Evolutionary conservation across 2,113 vertebrate species (phyloP).

Genomic region (Tragulus kanchil): DNA sequence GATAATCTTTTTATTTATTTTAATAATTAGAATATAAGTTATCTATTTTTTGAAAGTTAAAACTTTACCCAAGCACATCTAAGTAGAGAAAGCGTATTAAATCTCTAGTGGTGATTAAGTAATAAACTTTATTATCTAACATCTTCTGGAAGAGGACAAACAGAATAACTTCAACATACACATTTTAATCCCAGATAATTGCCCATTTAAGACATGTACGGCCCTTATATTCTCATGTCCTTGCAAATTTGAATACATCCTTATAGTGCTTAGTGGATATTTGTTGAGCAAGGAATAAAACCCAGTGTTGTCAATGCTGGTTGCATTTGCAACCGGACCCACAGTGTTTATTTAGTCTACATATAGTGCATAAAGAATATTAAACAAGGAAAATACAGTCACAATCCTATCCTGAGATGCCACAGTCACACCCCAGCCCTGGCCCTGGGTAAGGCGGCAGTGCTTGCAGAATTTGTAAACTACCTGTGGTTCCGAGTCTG

Average conservation of each 20-base stretch:
- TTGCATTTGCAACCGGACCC: background rate
- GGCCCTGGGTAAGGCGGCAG: too few relatives aligned
- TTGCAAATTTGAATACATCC: background rate
- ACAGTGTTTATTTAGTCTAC: background rate
- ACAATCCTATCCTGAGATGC: background rate
- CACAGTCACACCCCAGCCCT: background rate
- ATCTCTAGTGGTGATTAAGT: background rate
- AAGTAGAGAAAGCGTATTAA: constrained; percentile 10
- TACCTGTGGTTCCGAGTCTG: too few relatives aligned
- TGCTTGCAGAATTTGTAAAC: too few relatives aligned
- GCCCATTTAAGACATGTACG: background rate
- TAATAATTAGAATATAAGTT: background rate
- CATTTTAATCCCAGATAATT: background rate
- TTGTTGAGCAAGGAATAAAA: background rate
- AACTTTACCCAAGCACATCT: background rate
- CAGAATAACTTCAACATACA: background rate
- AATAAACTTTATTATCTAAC: constrained; percentile 3
- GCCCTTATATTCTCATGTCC: background rate
- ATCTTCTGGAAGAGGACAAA: background rate
- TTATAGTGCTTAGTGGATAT: background rate
- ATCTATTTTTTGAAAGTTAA: background rate
- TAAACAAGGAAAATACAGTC: constrained; percentile 23
- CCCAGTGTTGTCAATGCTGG: background rate
- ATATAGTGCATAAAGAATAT: background rate
- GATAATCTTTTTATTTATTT: background rate